phyloP scores from a whole-genome alignment of 2,797 vertebrate genomes.

The Morus bassanus region DNA sequence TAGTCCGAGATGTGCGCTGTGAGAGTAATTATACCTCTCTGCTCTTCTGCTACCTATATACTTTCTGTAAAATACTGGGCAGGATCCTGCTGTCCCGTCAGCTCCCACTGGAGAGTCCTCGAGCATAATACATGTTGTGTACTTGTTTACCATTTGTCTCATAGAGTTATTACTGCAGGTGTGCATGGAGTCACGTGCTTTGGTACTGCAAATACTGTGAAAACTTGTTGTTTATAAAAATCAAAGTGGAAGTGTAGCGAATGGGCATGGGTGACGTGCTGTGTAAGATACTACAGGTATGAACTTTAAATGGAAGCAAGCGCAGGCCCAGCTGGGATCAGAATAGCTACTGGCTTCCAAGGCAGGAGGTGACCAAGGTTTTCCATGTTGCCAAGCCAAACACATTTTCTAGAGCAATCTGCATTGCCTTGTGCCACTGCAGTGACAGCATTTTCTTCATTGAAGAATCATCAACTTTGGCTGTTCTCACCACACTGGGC shows the following conservation, averaged over 20 bases:
- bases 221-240: neutral
- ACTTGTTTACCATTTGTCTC: neutral
- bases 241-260: fast-evolving
- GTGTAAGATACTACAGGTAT: neutral
- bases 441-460: neutral
- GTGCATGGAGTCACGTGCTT: fast-evolving
- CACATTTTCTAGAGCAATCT: neutral
- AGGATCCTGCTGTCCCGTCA: neutral
- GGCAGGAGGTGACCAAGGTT: neutral
- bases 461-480: neutral
- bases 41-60: neutral
- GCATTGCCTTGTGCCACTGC: neutral
- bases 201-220: neutral
- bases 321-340: neutral
- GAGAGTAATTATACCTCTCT: neutral
- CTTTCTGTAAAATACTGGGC: neutral
- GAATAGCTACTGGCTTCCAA: neutral
- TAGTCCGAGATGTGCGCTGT: neutral
- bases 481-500: neutral
- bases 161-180: neutral
- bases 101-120: neutral
- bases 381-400: neutral
- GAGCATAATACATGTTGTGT: neutral
- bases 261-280: neutral
- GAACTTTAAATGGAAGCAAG: neutral